Conservation (phyloP, 1,140 invertebrate genomes). For the Drosophila arawakana region DNA sequence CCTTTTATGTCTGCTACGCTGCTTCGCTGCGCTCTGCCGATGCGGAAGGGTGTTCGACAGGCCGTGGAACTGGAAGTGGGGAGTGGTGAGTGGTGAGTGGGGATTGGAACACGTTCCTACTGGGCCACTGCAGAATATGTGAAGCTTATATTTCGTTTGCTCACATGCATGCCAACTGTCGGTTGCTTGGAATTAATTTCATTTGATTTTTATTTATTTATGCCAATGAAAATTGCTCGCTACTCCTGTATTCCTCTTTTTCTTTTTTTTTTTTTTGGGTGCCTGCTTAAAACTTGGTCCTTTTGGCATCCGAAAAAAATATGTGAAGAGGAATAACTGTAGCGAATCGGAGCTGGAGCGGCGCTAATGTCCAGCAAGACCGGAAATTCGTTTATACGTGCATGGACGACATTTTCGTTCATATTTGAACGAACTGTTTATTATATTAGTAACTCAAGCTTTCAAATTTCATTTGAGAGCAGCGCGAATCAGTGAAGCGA, state of each 20-base stretch:
- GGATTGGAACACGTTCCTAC: too few relatives aligned
- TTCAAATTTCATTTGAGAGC: not conserved
- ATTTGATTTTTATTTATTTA: slow-evolving; percentile 80
- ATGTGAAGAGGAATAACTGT: not conserved
- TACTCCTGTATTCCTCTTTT: slow-evolving; percentile 1
- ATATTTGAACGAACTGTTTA: not conserved
- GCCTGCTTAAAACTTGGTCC: slow-evolving; percentile 1
- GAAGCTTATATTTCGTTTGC: not conserved
- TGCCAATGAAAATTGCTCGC: slow-evolving; percentile 59
- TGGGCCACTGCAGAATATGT: too few relatives aligned
- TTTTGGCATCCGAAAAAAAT: not conserved
- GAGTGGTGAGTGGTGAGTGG: not conserved
- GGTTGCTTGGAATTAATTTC: slow-evolving; percentile 68
- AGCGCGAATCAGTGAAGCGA: too few relatives aligned
- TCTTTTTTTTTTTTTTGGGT: too few relatives aligned
- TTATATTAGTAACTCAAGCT: not conserved
- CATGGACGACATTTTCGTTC: not conserved
- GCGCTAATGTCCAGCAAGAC: not conserved
- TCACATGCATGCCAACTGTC: not conserved
- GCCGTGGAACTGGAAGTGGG: not conserved
- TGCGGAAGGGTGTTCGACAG: slow-evolving; percentile 18
- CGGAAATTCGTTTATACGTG: not conserved
- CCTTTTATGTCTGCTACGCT: slow-evolving; percentile 56
- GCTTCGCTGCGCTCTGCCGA: slow-evolving; percentile 38
- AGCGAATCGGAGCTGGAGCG: not conserved